Percentiles rank a stretch among this genome's conserved stretches.
phyloP scores from a whole-genome alignment of 2,113 vertebrate genomes.

The Cisticola juncidis region DNA sequence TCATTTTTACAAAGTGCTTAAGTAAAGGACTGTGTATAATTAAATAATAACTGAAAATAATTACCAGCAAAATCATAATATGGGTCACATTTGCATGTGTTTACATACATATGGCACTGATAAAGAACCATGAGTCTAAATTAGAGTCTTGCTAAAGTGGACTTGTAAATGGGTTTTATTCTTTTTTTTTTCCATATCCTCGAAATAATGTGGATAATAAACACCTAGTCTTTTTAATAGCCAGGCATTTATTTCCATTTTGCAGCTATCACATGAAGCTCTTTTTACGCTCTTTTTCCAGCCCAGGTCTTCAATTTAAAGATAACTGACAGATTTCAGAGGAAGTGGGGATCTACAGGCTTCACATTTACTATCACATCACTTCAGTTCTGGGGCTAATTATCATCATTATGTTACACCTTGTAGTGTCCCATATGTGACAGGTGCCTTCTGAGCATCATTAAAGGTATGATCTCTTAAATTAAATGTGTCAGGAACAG shows the following conservation, averaged over 20 bases:
- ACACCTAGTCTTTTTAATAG: background rate
- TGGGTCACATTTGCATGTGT: background rate
- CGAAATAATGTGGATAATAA: background rate
- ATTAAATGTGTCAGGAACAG: background rate
- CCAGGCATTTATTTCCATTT: background rate
- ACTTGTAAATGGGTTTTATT: background rate
- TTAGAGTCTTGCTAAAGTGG: background rate
- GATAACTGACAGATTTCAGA: conserved; percentile 24
- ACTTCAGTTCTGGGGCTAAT: background rate
- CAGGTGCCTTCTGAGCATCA: background rate
- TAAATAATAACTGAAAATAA: conserved; percentile 26
- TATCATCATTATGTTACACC: background rate
- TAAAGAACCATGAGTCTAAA: background rate
- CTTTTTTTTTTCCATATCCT: background rate
- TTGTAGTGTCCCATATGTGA: background rate
- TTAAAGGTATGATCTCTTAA: background rate
- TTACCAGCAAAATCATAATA: background rate
- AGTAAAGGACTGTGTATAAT: background rate
- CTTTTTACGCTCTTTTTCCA: background rate
- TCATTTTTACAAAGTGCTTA: background rate
- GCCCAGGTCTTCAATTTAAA: background rate
- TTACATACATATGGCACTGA: background rate
- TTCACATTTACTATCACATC: conserved; percentile 13
- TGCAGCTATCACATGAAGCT: background rate
- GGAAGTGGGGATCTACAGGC: conserved; percentile 25